Conservation (phyloP, 2,113 vertebrate genomes). For the Eurystomus gularis region DNA sequence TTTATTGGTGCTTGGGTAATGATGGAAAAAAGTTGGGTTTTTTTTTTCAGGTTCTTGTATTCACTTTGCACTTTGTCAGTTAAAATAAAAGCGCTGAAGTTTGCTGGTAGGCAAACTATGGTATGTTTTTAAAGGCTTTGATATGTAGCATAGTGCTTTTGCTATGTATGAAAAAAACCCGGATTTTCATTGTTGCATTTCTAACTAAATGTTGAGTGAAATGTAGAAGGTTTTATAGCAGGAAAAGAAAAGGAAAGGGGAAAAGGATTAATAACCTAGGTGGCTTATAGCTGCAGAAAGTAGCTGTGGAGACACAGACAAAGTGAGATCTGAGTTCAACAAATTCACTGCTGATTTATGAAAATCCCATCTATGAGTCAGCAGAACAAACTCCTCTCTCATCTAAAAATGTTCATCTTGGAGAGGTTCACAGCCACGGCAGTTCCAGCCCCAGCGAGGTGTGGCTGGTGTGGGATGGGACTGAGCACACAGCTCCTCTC, state of each 20-base stretch:
- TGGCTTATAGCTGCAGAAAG: not conserved
- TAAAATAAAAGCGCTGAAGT: not conserved
- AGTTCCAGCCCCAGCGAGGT: not conserved
- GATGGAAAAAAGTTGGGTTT: not conserved
- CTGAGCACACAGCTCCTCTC: not conserved
- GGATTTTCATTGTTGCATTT: not conserved
- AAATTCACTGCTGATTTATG: not conserved
- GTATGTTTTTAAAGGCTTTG: not conserved
- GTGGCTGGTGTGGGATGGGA: not conserved
- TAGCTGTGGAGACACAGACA: not conserved
- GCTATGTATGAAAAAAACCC: not conserved
- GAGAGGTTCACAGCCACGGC: not conserved
- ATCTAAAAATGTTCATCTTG: not conserved
- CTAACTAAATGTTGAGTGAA: not conserved
- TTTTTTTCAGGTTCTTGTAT: not conserved
- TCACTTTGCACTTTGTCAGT: not conserved
- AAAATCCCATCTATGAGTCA: conserved; percentile 19
- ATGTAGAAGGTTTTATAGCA: not conserved
- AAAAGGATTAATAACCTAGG: not conserved
- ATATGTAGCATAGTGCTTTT: not conserved
- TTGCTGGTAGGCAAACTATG: not conserved
- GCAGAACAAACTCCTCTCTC: not conserved
- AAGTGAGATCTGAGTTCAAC: not conserved
- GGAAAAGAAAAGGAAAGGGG: not conserved
- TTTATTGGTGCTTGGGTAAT: not conserved